phyloP scores from a whole-genome alignment of 2,797 vertebrate genomes.

The Rhinella marina region DNA sequence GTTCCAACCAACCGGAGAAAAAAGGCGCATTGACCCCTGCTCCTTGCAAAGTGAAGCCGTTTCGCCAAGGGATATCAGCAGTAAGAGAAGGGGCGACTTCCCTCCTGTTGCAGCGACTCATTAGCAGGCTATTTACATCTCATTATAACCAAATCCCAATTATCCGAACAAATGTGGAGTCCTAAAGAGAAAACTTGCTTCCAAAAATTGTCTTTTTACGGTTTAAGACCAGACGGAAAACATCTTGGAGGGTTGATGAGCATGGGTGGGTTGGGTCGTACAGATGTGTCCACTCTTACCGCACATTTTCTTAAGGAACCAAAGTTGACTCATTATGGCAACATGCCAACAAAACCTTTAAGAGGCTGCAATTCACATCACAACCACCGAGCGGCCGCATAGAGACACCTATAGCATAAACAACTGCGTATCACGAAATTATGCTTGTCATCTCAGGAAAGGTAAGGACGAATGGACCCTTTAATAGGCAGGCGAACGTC shows the following conservation, averaged over 20 bases:
- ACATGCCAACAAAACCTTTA: too few species aligned
- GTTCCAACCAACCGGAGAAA: conserved; percentile 37
- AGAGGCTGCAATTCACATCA: too few species aligned
- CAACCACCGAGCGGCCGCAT: too few species aligned
- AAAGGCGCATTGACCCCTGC: conserved; percentile 9
- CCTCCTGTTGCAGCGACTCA: conserved; percentile 62
- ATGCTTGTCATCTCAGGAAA: too few species aligned
- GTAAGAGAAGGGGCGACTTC: conserved; percentile 56
- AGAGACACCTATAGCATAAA: too few species aligned
- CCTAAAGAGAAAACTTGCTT: background rate
- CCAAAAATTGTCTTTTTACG: background rate
- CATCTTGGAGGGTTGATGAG: background rate
- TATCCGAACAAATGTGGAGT: conserved; percentile 9
- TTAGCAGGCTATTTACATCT: conserved; percentile 51
- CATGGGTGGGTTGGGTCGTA: background rate
- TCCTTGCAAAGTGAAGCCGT: conserved; percentile 47
- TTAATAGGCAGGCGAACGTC: too few species aligned
- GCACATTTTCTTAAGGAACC: too few species aligned
- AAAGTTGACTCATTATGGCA: too few species aligned
- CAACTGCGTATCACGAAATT: too few species aligned
- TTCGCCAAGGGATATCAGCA: conserved; percentile 61
- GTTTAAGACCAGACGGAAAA: background rate
- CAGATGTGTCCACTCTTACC: background rate
- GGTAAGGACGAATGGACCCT: too few species aligned
- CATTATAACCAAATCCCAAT: conserved; percentile 39